Evolutionary conservation across 2,113 vertebrate genomes (phyloP), one percentile per base, ranked within the genome.

Genomic region (Zeus faber): DNA sequence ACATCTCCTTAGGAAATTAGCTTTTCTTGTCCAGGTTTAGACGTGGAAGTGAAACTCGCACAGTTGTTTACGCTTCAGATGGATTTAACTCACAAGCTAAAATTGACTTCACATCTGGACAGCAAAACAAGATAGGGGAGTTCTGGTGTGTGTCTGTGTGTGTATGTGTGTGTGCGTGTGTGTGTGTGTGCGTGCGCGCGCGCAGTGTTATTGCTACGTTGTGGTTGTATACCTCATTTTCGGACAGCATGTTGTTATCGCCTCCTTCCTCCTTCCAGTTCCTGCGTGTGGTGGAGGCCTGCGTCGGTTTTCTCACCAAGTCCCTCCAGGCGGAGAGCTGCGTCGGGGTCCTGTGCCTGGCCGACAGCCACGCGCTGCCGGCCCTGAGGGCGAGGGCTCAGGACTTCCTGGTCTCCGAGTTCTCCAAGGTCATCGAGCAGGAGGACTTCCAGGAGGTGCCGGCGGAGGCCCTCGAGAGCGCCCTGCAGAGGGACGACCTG

Each of bases 321-420:
- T 93, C 92, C 0, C 84, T 99, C 37, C 91, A 94, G 20, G 91
- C 94, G 0, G 94, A 98, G 55, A 98, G 93, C 75, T 99, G 96
- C 0, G 87, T 98, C 2, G 94, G 92, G 7, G 91, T 99, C 61
- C 85, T 99, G 43, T 90, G 88, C 39, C 79, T 99, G 65, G 94
- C 97, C 0, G 94, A 98, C 23, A 72, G 88, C 21, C 94, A 98
- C 45, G 89, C 88, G 7, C 72, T 99, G 82, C 76, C 84, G 2
- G 70, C 74, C 23, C 83, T 99, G 54, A 92, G 90, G 64, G 72
- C 82, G 3, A 86, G 78, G 7, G 93, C 93, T 26, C 91, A 93
- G 67, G 84, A 81, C 67, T 98, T 92, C 85, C 93, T 99, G 23
- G 80, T 91, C 47, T 88, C 91, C 60, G 93, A 94, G 65, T 99